Conservation (phyloP, 1,140 invertebrate species). For the Oedothorax gibbosus region DNA sequence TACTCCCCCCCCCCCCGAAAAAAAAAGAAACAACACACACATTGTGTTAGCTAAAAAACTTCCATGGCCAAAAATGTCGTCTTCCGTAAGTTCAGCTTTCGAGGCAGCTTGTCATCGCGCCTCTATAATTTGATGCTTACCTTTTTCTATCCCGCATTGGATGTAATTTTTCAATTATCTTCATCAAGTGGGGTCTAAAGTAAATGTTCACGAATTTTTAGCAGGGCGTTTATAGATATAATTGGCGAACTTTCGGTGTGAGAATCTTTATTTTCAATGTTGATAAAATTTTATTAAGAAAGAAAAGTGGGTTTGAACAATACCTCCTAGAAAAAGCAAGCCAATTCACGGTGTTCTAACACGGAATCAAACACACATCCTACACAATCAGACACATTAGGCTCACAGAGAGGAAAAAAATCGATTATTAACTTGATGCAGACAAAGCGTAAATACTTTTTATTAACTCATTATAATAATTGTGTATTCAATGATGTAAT, state of each 20-base stretch:
- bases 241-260: constrained; percentile 2
- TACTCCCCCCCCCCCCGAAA: background rate
- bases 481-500: too few species aligned
- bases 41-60: too few species aligned
- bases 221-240: constrained; percentile 1
- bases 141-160: background rate
- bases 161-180: constrained; percentile 55
- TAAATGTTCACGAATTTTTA: constrained; percentile 42
- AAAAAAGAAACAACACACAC: background rate
- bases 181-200: constrained; percentile 53
- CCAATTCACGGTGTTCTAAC: too few species aligned
- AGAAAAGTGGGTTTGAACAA: constrained; percentile 8
- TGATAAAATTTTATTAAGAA: constrained; percentile 7
- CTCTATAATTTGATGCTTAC: constrained; percentile 41
- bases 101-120: background rate
- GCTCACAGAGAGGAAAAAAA: too few species aligned
- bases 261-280: constrained; percentile 2
- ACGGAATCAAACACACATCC: too few species aligned
- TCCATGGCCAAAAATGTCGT: constrained; percentile 8
- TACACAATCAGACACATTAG: background rate
- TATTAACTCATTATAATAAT: too few species aligned
- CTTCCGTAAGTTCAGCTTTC: background rate
- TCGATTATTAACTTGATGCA: too few species aligned
- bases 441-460: too few species aligned
- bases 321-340: background rate